A percentile compares a stretch with the other conserved stretches of the same genome.
Conservation (phyloP, 2,113 vertebrate genomes). For the Raja brachyura region DNA sequence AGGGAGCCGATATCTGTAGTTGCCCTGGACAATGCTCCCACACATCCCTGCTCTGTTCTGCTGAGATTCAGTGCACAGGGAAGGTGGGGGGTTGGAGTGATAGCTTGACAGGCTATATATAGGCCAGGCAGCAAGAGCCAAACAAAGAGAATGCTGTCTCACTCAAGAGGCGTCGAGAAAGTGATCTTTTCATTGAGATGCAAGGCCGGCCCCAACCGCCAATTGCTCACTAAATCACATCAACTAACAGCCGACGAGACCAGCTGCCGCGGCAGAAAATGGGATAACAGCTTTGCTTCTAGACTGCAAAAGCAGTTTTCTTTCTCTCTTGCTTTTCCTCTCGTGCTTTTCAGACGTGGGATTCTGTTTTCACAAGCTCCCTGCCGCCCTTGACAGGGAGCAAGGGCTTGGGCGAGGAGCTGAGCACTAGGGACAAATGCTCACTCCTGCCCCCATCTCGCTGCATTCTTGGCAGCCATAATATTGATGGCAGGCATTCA, state of each 20-base stretch:
- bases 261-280: slow-evolving; percentile 12
- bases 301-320: background rate
- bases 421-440: background rate
- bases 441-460: background rate
- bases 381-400: background rate
- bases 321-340: background rate
- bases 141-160: slow-evolving; percentile 73
- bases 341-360: background rate
- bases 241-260: slow-evolving; percentile 1
- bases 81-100: slow-evolving; percentile 40
- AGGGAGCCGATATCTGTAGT: slow-evolving; percentile 40
- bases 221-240: slow-evolving; percentile 64
- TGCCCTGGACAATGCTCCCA: slow-evolving; percentile 50
- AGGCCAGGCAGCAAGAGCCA: slow-evolving; percentile 59
- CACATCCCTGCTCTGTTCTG: slow-evolving; percentile 46
- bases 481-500: background rate
- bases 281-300: background rate
- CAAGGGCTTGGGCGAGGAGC: background rate
- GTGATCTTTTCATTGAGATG: slow-evolving; percentile 71
- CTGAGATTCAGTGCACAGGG: slow-evolving; percentile 29
- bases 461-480: background rate
- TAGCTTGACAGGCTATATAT: slow-evolving; percentile 43
- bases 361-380: background rate
- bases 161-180: slow-evolving; percentile 59
- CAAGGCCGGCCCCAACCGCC: slow-evolving; percentile 64